phyloP scores from a whole-genome alignment of 2,113 vertebrate genomes.

The Lucifuga dentata region DNA sequence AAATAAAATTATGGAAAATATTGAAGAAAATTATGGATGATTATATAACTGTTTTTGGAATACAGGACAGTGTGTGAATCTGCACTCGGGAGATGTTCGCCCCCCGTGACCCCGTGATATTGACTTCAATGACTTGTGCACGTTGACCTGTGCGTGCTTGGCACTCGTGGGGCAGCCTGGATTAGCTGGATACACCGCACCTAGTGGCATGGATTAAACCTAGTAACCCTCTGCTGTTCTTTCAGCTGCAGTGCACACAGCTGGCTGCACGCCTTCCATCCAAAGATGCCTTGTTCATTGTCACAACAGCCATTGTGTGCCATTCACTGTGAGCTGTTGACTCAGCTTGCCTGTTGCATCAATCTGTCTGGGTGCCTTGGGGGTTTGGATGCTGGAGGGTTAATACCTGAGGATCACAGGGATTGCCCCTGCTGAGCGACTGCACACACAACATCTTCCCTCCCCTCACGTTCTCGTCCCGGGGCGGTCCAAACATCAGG shows the following conservation, averaged over 20 bases:
- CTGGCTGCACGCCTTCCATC: conserved; percentile 37
- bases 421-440: conserved; percentile 60
- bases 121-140: conserved; percentile 40
- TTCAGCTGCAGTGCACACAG: conserved; percentile 64
- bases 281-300: conserved; percentile 56
- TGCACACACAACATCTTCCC: conserved; percentile 52
- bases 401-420: conserved; percentile 66
- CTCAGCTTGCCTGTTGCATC: conserved; percentile 74
- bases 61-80: background rate
- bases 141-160: conserved; percentile 57
- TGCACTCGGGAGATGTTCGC: background rate
- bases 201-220: conserved; percentile 69
- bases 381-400: conserved; percentile 51
- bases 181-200: conserved; percentile 74
- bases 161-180: conserved; percentile 49
- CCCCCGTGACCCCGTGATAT: conserved; percentile 49
- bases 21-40: background rate
- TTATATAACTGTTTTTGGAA: conserved; percentile 25
- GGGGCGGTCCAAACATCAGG: conserved; percentile 43
- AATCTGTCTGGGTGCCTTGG: conserved; percentile 53
- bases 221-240: conserved; percentile 39
- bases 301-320: conserved; percentile 77
- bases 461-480: conserved; percentile 34
- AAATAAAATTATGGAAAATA: background rate
- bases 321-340: conserved; percentile 67